Conservation (phyloP, 2,888 invertebrate species). For the Empis stercorea region DNA sequence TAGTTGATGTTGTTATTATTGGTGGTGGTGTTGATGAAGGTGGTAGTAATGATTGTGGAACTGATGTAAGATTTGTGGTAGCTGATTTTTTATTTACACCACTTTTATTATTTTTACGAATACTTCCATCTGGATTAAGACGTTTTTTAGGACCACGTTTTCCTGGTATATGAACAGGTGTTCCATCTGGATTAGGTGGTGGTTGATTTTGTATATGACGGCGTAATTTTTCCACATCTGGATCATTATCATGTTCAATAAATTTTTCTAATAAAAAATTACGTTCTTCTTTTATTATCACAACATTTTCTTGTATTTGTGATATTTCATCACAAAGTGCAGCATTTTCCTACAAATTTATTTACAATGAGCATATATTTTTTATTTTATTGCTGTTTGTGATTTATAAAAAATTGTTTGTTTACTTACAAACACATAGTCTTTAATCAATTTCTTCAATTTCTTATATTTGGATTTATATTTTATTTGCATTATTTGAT, state of each 20-base stretch:
- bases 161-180: conserved; percentile 14
- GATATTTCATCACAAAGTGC: conserved; percentile 81
- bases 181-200: background rate
- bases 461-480: conserved; percentile 51
- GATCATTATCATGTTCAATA: conserved; percentile 49
- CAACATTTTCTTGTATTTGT: conserved; percentile 67
- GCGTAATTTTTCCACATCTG: conserved; percentile 14
- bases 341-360: conserved; percentile 57
- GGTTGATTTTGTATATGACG: conserved; percentile 5
- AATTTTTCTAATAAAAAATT: conserved; percentile 66
- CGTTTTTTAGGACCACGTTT: conserved; percentile 26
- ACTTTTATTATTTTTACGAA: conserved; percentile 4
- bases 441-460: conserved; percentile 49
- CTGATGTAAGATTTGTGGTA: conserved; percentile 39
- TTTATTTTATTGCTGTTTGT: background rate
- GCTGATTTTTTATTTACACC: conserved; percentile 9
- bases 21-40: conserved; percentile 24
- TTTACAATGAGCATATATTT: too few relatives aligned
- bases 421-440: conserved; percentile 51
- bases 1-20: too few relatives aligned
- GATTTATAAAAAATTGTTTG: background rate
- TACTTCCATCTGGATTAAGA: conserved; percentile 14
- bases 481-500: conserved; percentile 21
- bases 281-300: conserved; percentile 70
- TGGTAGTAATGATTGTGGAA: conserved; percentile 31